Evolutionary conservation across 1,140 invertebrate species (phyloP), one percentile per base, ranked within the genome.

Genomic region (Battus philenor): DNA sequence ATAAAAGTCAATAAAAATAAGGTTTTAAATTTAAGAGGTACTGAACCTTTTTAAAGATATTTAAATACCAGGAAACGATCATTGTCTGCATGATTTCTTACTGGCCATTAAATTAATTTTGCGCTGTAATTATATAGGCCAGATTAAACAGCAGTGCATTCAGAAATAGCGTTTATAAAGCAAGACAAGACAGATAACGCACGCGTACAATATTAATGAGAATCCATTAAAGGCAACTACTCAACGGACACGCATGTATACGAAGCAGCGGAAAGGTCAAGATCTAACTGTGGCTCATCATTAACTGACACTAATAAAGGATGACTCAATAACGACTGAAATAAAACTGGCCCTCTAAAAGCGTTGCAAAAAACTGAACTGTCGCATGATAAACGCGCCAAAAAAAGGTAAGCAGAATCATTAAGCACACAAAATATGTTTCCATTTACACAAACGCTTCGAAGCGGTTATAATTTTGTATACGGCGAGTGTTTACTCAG

Each of bases 351-450:
- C 49, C 54, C 47, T 43, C 50, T 49, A 62, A 60, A 61, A 70
- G 45, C 50, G 38, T 76, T 67, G 72, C 75, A 73, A 78, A 82
- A 81, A 44, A 41, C 16, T 26, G 29, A 41, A 41, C 49, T 64
- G 57, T 66, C 59, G 54, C 50, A 51, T 50, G 72, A 80, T 80
- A 81, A 76, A 66, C 46, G 59, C 63, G 50, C 45, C 68, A 54
- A 57, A 84, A 85, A 85, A 85, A 80, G 73, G 76, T 61, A 72
- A 75, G 62, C 70, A 78, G 70, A 82, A 81, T 85, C 81, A 85
- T 85, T 85, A 85, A 81, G 70, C 70, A 81, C 70, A 85, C 81
- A 85, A 85, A 82, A 81, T 82, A 85, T 85, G 81, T 85, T 79
- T 79, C 73, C 76, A 85, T 79, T 84, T 79, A 75, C 59, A 72